Evolutionary conservation across 1,140 invertebrate genomes (phyloP).

Genomic region (Drosophila gunungcola): DNA sequence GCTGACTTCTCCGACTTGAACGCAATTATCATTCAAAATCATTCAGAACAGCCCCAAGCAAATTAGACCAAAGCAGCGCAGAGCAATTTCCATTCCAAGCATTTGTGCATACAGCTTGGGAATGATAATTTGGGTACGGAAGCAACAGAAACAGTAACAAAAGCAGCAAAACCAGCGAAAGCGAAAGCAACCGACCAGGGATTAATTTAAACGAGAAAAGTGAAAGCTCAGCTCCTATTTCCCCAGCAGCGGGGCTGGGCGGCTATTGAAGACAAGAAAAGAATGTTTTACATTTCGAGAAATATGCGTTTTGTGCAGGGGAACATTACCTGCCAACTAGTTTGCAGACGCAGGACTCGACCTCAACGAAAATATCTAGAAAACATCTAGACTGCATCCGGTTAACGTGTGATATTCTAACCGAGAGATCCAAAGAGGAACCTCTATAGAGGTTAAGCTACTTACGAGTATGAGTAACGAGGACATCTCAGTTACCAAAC

Average conservation of each 20-base stretch:
- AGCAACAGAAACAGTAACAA: not conserved
- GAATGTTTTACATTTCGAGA: conserved; percentile 63
- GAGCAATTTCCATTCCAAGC: conserved; percentile 47
- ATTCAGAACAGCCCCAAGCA: conserved; percentile 1
- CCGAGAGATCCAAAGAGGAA: conserved; percentile 51
- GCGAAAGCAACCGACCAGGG: conserved; percentile 51
- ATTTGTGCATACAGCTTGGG: conserved; percentile 63
- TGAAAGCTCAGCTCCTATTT: conserved; percentile 58
- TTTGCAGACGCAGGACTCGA: not conserved
- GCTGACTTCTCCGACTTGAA: too few species aligned
- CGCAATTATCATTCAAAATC: conserved; percentile 11
- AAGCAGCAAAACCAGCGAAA: not conserved
- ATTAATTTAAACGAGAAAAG: conserved; percentile 72
- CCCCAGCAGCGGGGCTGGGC: conserved; percentile 20
- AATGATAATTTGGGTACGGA: conserved; percentile 67
- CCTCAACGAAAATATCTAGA: conserved; percentile 59
- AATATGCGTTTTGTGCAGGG: conserved; percentile 60
- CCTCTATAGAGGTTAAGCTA: conserved; percentile 38
- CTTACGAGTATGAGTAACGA: not conserved
- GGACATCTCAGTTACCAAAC: conserved; percentile 15
- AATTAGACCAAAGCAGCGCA: conserved; percentile 4
- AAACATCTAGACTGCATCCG: conserved; percentile 31
- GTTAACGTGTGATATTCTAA: conserved; percentile 60
- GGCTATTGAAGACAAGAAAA: conserved; percentile 56
- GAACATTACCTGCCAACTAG: too few species aligned